phyloP scores from a whole-genome alignment of 2,888 invertebrate genomes.

The Stegophylla sp. region DNA sequence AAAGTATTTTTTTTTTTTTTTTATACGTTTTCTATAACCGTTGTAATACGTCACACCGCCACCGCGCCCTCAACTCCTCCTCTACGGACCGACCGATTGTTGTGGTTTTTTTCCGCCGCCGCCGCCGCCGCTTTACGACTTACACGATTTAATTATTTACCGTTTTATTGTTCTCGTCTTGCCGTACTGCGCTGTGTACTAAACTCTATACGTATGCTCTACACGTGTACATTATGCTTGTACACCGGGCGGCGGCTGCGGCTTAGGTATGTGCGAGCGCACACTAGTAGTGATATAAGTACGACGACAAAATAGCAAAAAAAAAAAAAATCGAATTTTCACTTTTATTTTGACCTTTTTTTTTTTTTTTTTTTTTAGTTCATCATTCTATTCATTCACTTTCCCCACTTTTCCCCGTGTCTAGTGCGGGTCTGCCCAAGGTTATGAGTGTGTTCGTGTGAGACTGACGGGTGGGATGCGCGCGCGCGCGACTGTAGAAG shows the following conservation, averaged over 20 bases:
- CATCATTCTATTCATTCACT: not conserved
- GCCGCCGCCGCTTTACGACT: not conserved
- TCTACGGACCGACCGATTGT: no score
- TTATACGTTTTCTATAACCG: no score
- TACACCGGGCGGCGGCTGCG: not conserved
- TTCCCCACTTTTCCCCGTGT: constrained; percentile 19
- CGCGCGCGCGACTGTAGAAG: not conserved
- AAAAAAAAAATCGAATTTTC: constrained; percentile 29
- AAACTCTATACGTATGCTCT: no score
- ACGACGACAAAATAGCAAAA: not conserved
- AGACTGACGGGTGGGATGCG: constrained; percentile 4
- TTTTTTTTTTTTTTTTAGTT: not conserved
- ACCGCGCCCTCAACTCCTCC: no score
- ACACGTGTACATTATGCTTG: not conserved
- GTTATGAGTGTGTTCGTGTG: constrained; percentile 9
- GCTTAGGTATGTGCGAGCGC: not conserved
- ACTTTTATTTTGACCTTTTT: constrained; percentile 41
- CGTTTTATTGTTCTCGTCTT: not conserved
- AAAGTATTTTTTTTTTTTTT: no score
- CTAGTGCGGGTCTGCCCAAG: constrained; percentile 15
- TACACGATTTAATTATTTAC: not conserved
- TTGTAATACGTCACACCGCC: no score
- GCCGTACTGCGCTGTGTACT: no score
- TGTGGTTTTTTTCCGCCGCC: no score
- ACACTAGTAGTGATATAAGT: not conserved